phyloP scores from a whole-genome alignment of 2,113 vertebrate species.

The Regulus satrapa region DNA sequence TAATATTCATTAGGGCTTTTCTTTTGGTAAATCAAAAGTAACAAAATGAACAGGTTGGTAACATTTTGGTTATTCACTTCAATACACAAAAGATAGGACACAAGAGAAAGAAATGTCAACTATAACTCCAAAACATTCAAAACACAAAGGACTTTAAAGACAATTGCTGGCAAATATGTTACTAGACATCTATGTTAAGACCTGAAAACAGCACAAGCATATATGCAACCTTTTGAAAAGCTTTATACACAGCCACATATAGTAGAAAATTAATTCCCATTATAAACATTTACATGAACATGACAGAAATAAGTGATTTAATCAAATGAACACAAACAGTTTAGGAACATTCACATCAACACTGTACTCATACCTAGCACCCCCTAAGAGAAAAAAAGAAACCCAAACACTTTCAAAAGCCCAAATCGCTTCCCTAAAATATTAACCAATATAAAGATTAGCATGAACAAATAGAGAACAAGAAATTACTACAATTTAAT shows the following conservation, averaged over 20 bases:
- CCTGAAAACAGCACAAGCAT: neutral
- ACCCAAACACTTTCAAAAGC: neutral
- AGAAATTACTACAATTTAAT: neutral
- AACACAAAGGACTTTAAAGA: neutral
- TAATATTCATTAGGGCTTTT: neutral
- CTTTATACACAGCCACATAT: neutral
- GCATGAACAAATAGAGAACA: neutral
- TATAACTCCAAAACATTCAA: neutral
- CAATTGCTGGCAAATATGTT: neutral
- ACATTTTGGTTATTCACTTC: neutral
- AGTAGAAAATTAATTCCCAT: neutral
- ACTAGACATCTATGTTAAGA: neutral
- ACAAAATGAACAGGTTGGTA: neutral
- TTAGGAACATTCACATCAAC: neutral
- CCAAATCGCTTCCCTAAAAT: neutral
- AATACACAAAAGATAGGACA: neutral
- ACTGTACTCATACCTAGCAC: neutral
- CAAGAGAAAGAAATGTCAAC: neutral
- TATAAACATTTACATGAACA: neutral
- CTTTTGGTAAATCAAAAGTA: neutral
- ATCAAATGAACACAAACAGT: neutral
- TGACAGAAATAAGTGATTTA: neutral
- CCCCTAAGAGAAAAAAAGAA: neutral
- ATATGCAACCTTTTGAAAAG: neutral
- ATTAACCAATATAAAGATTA: neutral